These are phyloP conservation scores for Copidosoma floridanum DNA, from an alignment of 1,140 invertebrate species.

Conservation along the genomic window DNA sequence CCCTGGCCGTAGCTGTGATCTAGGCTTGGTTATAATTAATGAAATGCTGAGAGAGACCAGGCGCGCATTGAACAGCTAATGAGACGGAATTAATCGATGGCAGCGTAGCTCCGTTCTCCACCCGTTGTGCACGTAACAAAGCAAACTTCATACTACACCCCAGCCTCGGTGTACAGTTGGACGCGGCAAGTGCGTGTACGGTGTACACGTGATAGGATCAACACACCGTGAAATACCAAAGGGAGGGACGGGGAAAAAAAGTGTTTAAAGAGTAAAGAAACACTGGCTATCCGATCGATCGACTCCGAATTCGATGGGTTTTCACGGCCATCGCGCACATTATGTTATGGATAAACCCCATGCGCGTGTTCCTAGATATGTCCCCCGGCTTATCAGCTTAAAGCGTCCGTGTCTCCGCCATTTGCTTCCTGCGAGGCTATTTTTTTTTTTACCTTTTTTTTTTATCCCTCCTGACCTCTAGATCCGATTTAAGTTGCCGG, in stretches of 20 bases:
- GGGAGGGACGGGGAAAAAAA: background rate
- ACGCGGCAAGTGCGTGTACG: too few relatives aligned
- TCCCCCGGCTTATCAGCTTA: background rate
- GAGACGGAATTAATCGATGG: slow-evolving; percentile 13
- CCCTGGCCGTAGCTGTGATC: background rate
- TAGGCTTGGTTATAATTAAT: slow-evolving; percentile 2
- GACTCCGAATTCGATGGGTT: background rate
- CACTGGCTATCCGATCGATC: slow-evolving; percentile 1
- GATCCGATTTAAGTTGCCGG: too few relatives aligned
- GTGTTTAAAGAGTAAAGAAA: background rate
- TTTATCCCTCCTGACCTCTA: too few relatives aligned
- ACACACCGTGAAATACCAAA: background rate
- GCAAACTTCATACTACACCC: too few relatives aligned
- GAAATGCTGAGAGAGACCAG: background rate
- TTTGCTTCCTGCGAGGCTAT: background rate
- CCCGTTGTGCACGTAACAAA: too few relatives aligned
- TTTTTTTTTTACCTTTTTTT: background rate
- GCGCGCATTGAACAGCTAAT: slow-evolving; percentile 11
- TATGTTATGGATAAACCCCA: background rate
- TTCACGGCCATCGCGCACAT: background rate
- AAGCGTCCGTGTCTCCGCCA: background rate
- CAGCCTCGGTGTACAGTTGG: too few relatives aligned
- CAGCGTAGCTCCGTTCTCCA: background rate
- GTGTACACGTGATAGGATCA: too few relatives aligned
- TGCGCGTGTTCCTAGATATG: background rate